A percentile compares a stretch with the other conserved stretches of the same genome.
These are phyloP conservation scores for Lepidocyrtoides sp. DNA, from an alignment of 2,888 invertebrate species.

Conservation along the genomic window DNA sequence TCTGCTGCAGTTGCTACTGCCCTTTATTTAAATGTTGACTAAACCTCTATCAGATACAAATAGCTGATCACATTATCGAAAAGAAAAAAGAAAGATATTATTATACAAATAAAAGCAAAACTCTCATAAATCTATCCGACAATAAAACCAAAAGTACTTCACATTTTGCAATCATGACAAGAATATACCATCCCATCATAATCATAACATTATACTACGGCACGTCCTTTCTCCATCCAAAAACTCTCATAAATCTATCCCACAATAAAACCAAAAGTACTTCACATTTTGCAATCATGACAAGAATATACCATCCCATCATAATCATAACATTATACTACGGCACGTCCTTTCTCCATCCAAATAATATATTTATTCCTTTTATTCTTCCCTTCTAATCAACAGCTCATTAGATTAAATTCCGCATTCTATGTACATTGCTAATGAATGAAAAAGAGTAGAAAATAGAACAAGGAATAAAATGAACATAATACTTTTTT, in stretches of 20 bases:
- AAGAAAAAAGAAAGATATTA: background rate
- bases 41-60: conserved; percentile 51
- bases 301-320: no score
- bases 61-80: conserved; percentile 34
- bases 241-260: conserved; percentile 61
- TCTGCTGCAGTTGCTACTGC: background rate
- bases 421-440: conserved; percentile 40
- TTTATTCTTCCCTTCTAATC: conserved; percentile 54
- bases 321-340: background rate
- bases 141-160: conserved; percentile 41
- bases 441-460: conserved; percentile 68
- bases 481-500: conserved; percentile 9
- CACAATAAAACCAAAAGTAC: conserved; percentile 45
- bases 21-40: background rate
- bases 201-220: background rate
- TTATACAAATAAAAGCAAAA: conserved; percentile 23
- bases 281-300: background rate
- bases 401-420: conserved; percentile 79
- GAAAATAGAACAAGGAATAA: conserved; percentile 2
- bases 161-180: background rate
- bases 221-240: conserved; percentile 28
- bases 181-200: no score
- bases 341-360: conserved; percentile 19
- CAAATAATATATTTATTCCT: background rate
- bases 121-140: conserved; percentile 60